These are phyloP conservation scores for Parazoanthus atlanticus DNA, from an alignment of 92 coral and sea anemone species.

Conservation along the genomic window DNA sequence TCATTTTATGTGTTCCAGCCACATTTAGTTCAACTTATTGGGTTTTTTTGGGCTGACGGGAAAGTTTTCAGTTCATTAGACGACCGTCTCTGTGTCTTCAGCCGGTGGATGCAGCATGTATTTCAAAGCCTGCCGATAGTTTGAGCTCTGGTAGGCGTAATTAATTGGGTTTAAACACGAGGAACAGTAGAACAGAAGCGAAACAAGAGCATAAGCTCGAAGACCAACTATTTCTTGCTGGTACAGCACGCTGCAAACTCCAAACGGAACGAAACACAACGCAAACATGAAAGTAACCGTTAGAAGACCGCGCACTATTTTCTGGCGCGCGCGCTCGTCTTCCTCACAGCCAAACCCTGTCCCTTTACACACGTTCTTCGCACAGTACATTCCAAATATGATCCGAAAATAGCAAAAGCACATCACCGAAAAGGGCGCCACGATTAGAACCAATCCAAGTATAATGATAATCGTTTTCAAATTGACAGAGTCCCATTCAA, in stretches of 20 bases:
- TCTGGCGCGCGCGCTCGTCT: conserved; percentile 45
- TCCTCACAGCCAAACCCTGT: conserved; percentile 24
- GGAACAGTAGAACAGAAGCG: conserved; percentile 43
- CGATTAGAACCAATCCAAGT: conserved; percentile 2
- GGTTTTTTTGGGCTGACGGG: neutral
- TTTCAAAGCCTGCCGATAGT: conserved; percentile 50
- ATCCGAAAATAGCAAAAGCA: conserved; percentile 49
- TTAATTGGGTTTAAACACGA: conserved; percentile 55
- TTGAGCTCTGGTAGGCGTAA: conserved; percentile 57
- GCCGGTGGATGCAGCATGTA: conserved; percentile 8
- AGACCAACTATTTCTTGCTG: conserved; percentile 11
- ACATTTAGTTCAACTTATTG: neutral
- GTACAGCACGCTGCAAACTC: conserved; percentile 37
- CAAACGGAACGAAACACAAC: conserved; percentile 54
- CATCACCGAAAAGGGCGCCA: conserved; percentile 38
- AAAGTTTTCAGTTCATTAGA: neutral
- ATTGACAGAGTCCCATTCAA: conserved; percentile 23
- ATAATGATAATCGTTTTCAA: neutral
- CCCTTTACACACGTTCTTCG: conserved; percentile 45
- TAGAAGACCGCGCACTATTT: conserved; percentile 33
- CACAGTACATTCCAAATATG: conserved; percentile 50
- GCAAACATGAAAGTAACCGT: conserved; percentile 50
- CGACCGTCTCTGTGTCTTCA: conserved; percentile 31
- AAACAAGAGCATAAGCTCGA: conserved; percentile 22
- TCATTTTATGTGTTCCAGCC: neutral